A percentile compares a stretch with the other conserved stretches of the same genome.
Evolutionary conservation across 2,888 invertebrate species (phyloP).

Genomic region (Chloroclysta siterata): DNA sequence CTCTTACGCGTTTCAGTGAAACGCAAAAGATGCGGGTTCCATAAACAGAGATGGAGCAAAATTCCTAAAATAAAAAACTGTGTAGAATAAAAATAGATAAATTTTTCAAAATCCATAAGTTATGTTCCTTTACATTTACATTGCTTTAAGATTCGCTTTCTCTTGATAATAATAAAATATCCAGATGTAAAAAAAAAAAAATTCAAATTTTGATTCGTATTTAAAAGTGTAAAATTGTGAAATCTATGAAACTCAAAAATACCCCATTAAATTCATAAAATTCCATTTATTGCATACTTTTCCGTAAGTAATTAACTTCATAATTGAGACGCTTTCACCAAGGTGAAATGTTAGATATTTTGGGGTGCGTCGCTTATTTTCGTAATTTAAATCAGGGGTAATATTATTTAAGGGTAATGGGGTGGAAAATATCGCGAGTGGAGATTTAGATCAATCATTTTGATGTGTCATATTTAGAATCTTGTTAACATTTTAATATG

Average conservation of each 20-base stretch:
- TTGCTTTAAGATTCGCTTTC: no score
- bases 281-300: background rate
- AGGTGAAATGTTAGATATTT: constrained; percentile 9
- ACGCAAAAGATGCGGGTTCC: no score
- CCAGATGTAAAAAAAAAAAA: no score
- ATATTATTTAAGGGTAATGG: background rate
- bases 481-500: constrained; percentile 5
- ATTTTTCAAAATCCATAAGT: no score
- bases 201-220: no score
- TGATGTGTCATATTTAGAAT: constrained; percentile 9
- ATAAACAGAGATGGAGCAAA: no score
- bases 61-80: no score
- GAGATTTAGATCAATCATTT: constrained; percentile 23
- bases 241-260: background rate
- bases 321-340: background rate
- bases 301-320: constrained; percentile 1
- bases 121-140: no score
- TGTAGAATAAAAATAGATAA: no score
- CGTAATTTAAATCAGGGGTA: constrained; percentile 17
- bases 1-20: no score
- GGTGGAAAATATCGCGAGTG: constrained; percentile 21
- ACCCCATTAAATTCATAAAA: background rate
- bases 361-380: constrained; percentile 18
- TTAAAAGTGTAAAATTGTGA: no score
- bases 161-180: no score